Evolutionary conservation across 2,888 invertebrate species (phyloP).

Genomic region (Plebejus melissa): DNA sequence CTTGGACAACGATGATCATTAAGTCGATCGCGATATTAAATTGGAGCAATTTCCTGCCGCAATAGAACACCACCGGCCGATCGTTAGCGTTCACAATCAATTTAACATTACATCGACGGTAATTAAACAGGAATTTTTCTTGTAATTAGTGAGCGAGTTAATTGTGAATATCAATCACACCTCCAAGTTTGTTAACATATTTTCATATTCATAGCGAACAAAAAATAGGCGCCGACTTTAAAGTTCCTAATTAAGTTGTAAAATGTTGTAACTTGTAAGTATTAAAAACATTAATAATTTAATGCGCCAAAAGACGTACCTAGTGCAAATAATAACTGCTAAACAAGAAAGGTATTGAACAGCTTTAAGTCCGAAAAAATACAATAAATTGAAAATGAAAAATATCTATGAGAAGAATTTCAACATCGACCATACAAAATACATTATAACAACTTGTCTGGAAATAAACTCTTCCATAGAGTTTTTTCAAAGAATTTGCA

Average conservation of each 20-base stretch:
- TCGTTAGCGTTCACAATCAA: constrained; percentile 50
- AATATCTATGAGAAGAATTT: not conserved
- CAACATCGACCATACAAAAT: not conserved
- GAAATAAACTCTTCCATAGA: not conserved
- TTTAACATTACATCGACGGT: constrained; percentile 47
- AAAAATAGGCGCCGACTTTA: constrained; percentile 9
- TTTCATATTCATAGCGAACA: constrained; percentile 14
- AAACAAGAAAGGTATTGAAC: too few relatives aligned
- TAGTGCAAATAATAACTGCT: not conserved
- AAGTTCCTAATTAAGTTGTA: not conserved
- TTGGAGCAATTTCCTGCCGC: constrained; percentile 43
- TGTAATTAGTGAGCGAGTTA: constrained; percentile 50
- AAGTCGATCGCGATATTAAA: constrained; percentile 39
- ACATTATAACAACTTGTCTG: too few relatives aligned
- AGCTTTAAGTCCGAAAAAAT: too few relatives aligned
- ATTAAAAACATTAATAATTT: not conserved
- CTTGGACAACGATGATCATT: constrained; percentile 25
- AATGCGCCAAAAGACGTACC: not conserved
- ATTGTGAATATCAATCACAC: constrained; percentile 46
- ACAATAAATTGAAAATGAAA: not conserved
- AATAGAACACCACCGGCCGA: constrained; percentile 53
- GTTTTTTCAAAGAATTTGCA: not conserved
- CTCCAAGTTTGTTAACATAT: constrained; percentile 29
- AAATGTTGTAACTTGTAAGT: not conserved
- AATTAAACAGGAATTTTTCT: constrained; percentile 57